Evolutionary conservation across 30 jellyfish, hydroid and myxozoan species (phyloP).

Genomic region (Clytia hemisphaerica): DNA sequence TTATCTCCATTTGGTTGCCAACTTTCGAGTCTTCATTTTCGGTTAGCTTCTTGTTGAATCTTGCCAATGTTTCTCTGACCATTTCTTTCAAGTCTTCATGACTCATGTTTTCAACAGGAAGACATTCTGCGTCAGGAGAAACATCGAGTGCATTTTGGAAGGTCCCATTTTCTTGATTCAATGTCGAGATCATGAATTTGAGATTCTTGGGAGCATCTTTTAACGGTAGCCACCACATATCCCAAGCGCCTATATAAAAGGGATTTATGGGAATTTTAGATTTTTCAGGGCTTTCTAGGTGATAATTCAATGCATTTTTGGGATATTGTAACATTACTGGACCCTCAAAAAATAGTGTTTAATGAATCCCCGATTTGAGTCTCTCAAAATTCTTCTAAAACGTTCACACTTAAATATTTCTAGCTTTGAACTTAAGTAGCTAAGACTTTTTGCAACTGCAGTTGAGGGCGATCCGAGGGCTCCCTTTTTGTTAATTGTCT

Average conservation of each 20-base stretch:
- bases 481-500: too few relatives aligned
- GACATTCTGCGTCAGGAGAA: neutral
- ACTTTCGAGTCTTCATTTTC: neutral
- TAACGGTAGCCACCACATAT: conserved; percentile 6
- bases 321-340: too few relatives aligned
- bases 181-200: neutral
- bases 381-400: too few relatives aligned
- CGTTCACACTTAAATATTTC: too few relatives aligned
- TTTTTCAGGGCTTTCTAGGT: too few relatives aligned
- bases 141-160: neutral
- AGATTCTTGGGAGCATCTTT: neutral
- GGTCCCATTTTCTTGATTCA: neutral
- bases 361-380: too few relatives aligned
- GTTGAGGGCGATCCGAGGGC: too few relatives aligned
- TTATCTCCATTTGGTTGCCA: neutral
- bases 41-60: neutral
- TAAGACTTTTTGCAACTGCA: too few relatives aligned
- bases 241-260: neutral
- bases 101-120: neutral
- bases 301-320: too few relatives aligned
- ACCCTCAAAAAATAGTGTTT: too few relatives aligned
- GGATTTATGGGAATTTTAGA: too few relatives aligned
- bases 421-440: too few relatives aligned
- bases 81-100: neutral
- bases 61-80: neutral